Base-by-base conservation (phyloP, 2,113 vertebrate genomes). In the Chaetorhynchus papuensis region DNA sequence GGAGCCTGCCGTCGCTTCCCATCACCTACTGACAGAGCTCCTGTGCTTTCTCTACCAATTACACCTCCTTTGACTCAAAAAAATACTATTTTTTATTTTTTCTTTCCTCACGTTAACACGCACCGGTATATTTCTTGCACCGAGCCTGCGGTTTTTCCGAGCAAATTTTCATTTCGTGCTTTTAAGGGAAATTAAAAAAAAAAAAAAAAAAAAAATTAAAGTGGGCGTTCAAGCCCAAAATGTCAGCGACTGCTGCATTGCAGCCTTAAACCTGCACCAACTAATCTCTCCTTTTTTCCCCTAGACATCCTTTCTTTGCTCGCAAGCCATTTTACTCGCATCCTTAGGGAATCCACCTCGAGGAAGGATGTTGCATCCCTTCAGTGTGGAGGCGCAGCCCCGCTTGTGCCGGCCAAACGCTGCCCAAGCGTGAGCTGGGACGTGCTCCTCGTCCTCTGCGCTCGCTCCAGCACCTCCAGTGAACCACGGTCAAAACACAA, bases 1-100 rank as follows among this genome's bases (percentile, higher is more conserved):
- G 98, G 97, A 98, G 98, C 97, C 96, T 96, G 94, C 95, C 85
- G 27, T 89, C 33, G 61, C 84, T 97, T 95, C 93, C 95, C 95
- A 76, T 94, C 95, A 96, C 97, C 92, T 96, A 66, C 97, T 93
- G 93, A 96, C 95, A 91, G 81, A 92, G 94, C 92, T 94, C 77
- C 33, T 93, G 94, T 82, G 93, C 95, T 96, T 94, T 77, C 90
- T 87, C 56, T 93, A 82, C 96, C 90, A 82, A 71, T 96, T 93
- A 90, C 84, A 93, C 83, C 74, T 96, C 81, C 68, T 96, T 66
- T 53, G 69, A 71, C 74, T 92, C 64, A 49, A 83, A 79, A 39
- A 94, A 72, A 50, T 9, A 5, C 37, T 3, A 15, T 27, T 59
- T 53, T 39, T 30, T 20, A 49, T 28, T 42, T 45, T 37, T 7